phyloP scores from a whole-genome alignment of 2,113 vertebrate species.

The Hippocampus comes region DNA sequence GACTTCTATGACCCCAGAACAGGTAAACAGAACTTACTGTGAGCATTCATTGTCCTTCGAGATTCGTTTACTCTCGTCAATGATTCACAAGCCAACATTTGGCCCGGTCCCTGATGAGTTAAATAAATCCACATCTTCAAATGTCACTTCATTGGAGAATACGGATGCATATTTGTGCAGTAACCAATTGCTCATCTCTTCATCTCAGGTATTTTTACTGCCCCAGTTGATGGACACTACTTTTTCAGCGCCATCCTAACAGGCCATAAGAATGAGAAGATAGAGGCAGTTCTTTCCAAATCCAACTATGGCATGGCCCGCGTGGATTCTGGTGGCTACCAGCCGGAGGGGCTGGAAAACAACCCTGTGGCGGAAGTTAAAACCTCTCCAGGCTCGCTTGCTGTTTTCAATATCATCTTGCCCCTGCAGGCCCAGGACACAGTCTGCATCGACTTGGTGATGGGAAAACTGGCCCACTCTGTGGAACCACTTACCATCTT shows the following conservation, averaged over 20 bases:
- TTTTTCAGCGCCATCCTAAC: slow-evolving; percentile 88
- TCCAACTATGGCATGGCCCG: slow-evolving; percentile 88
- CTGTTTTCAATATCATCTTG: slow-evolving; percentile 87
- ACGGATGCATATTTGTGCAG: background rate
- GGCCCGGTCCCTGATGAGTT: background rate
- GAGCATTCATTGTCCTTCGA: background rate
- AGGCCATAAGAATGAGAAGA: slow-evolving; percentile 82
- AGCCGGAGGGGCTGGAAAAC: slow-evolving; percentile 90
- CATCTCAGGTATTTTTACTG: slow-evolving; percentile 82
- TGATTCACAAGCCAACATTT: background rate
- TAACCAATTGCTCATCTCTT: background rate
- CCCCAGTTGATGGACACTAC: slow-evolving; percentile 82
- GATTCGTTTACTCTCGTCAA: background rate
- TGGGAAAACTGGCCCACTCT: slow-evolving; percentile 85
- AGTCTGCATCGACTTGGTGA: slow-evolving; percentile 89
- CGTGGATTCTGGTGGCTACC: slow-evolving; percentile 86
- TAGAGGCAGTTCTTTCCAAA: slow-evolving; percentile 89
- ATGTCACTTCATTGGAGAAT: background rate
- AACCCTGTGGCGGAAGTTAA: slow-evolving; percentile 82
- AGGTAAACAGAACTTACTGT: slow-evolving; percentile 60
- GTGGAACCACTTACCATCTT: slow-evolving; percentile 90
- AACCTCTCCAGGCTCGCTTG: slow-evolving; percentile 78
- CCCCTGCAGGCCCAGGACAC: slow-evolving; percentile 81
- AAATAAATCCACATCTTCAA: background rate
- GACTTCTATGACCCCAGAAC: slow-evolving; percentile 79